Evolutionary conservation across 2,888 invertebrate species (phyloP), one percentile per base, ranked within the genome.

Genomic region (Heliconius sara): DNA sequence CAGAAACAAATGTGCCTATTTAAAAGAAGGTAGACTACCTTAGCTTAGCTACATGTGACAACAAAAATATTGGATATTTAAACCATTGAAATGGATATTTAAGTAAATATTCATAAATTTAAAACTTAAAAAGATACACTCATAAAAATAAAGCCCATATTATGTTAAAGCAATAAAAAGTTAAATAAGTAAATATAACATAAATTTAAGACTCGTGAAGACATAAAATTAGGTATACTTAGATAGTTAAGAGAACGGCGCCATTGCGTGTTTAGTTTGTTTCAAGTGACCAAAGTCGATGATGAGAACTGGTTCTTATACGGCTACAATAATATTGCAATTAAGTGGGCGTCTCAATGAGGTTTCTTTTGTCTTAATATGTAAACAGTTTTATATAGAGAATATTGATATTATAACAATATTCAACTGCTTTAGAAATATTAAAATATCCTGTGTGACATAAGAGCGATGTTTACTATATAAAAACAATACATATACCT

Each of bases 231-330:
- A 74, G 73, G 76, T 82, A 79, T 76, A 79, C 77, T 79, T 63
- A 66, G 71, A 78, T 76, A 73, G 77, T 81, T 79, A 74, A 66
- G 82, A 82, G 80, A 81, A 72, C 71, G 84, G 84, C 84, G 84
- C 84, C 84, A 71, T 79, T 81, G 77, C 76, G 80, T 80, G 82
- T 80, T 83, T 82, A 75, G 79, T 79, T 82, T 79, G 70, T 81
- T 79, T 80, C 82, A 78, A 84, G 81, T 81, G 81, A 79, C 79
- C 79, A 82, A 82, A 77, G 81, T 84, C 82, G 79, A 78, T 79
- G 78, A 76, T 76, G 82, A 80, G 78, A 83, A 83, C 83, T 77
- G 81, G 84, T 84, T 85, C 80, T 77, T 82, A 80, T 77, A 78
- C 70, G 79, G 74, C 75, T 80, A 80, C 76, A 80, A 80, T 76